phyloP scores from a whole-genome alignment of 2,113 vertebrate species.

The Lutjanus erythropterus region DNA sequence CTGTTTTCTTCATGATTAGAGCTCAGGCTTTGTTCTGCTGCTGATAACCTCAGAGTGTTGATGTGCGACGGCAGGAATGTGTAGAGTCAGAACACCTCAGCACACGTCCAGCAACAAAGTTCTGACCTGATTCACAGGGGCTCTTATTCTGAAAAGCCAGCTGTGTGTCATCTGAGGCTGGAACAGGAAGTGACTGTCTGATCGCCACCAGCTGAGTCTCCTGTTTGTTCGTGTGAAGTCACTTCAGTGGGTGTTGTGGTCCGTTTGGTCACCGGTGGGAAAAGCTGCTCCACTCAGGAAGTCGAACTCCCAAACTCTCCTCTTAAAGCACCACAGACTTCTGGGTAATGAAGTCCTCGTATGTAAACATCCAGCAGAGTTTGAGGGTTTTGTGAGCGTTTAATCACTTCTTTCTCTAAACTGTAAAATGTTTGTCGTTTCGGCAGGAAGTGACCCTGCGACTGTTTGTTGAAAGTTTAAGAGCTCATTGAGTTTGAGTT shows the following conservation, averaged over 20 bases:
- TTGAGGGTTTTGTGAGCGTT: neutral
- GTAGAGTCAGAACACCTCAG: neutral
- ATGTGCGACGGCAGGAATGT: neutral
- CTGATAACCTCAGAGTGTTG: neutral
- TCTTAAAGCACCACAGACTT: neutral
- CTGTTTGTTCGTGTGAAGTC: neutral
- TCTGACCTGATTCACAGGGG: neutral
- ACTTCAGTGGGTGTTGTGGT: neutral
- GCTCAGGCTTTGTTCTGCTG: slow-evolving; percentile 2
- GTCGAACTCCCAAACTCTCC: neutral
- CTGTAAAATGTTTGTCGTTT: neutral
- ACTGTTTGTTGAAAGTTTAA: neutral
- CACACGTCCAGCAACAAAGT: neutral
- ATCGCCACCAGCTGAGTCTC: neutral
- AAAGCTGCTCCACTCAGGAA: neutral
- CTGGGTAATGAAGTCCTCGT: slow-evolving; percentile 8
- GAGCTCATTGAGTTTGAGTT: slow-evolving; percentile 30
- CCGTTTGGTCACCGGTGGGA: neutral
- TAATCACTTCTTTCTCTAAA: neutral
- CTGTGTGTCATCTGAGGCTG: neutral
- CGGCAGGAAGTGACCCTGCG: neutral
- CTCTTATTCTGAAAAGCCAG: neutral
- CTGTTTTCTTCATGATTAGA: neutral
- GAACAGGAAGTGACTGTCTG: slow-evolving; percentile 4
- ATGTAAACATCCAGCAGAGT: neutral